A percentile compares a stretch with the other conserved stretches of the same genome.
These are phyloP conservation scores for Rhyacophila evoluta DNA, from an alignment of 2,888 invertebrate species.

Conservation along the genomic window DNA sequence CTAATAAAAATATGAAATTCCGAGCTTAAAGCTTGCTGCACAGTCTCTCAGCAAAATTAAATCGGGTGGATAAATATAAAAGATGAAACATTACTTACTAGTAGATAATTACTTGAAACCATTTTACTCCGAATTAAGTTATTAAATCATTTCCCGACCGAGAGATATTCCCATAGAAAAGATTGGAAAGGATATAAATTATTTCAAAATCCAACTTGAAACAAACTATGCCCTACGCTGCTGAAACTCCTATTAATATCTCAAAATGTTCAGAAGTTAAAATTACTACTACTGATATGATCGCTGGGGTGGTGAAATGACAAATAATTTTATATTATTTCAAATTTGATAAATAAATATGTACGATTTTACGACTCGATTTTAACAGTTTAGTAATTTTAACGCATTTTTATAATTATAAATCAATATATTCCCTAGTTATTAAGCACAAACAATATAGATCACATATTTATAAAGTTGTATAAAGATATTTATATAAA, in stretches of 20 bases:
- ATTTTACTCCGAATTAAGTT: background rate
- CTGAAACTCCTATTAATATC: background rate
- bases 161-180: constrained; percentile 12
- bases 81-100: background rate
- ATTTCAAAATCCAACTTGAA: background rate
- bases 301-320: background rate
- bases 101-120: background rate
- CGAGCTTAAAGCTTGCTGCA: no score
- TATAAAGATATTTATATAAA: no score
- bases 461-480: no score
- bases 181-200: background rate
- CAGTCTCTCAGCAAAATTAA: background rate
- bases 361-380: no score
- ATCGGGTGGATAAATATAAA: background rate
- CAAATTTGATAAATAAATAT: no score
- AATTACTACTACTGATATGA: background rate
- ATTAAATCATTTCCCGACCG: constrained; percentile 4
- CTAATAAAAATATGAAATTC: no score
- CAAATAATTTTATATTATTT: background rate
- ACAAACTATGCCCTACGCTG: constrained; percentile 20
- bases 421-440: no score
- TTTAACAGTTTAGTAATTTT: no score
- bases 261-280: background rate
- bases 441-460: no score
- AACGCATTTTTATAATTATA: no score